Base-by-base conservation (phyloP, 2,113 vertebrate genomes). In the Girardinichthys multiradiatus region DNA sequence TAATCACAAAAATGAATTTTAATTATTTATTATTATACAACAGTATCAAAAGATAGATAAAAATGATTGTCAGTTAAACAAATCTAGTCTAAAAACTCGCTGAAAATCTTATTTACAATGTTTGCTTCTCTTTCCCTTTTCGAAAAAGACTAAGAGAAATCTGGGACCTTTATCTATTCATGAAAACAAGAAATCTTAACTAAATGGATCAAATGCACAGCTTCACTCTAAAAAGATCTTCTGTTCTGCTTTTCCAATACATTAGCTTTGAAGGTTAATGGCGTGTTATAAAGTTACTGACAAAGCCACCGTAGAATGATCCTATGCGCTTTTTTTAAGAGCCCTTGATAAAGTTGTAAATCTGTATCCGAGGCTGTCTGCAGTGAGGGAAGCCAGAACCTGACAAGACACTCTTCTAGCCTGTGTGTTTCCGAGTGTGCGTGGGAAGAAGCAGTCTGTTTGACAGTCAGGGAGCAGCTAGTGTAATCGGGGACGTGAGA, bases 401-500 rank as follows among this genome's bases (percentile, higher is more conserved):
- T 30, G 64, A 58, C 74, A 54, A 61, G 70, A 37, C 63, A 68
- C 21, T 26, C 26, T 57, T 19, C 45, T 13, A 30, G 68, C 17
- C 57, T 59, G 57, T 2, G 37, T 21, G 27, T 35, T 35, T 58
- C 62, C 21, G 60, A 12, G 45, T 17, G 39, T 76, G 61, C 30
- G 83, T 65, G 79, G 72, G 81, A 24, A 71, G 63, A 63, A 33
- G 42, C 64, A 5, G 63, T 48, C 45, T 80, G 77, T 79, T 78
- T 77, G 81, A 76, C 70, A 58, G 71, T 45, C 73, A 48, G 69
- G 64, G 64, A 82, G 71, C 57, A 69, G 63, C 61, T 11, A 42
- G 71, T 64, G 57, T 83, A 87, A 87, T 89, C 83, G 80, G 82
- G 81, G 72, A 79, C 82, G 65, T 66, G 79, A 58, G 76, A 72